Percentiles rank a stretch among this genome's conserved stretches.
These are phyloP conservation scores for Callithrix jacchus DNA, from an alignment of 2,113 vertebrate species.

Conservation along the genomic window DNA sequence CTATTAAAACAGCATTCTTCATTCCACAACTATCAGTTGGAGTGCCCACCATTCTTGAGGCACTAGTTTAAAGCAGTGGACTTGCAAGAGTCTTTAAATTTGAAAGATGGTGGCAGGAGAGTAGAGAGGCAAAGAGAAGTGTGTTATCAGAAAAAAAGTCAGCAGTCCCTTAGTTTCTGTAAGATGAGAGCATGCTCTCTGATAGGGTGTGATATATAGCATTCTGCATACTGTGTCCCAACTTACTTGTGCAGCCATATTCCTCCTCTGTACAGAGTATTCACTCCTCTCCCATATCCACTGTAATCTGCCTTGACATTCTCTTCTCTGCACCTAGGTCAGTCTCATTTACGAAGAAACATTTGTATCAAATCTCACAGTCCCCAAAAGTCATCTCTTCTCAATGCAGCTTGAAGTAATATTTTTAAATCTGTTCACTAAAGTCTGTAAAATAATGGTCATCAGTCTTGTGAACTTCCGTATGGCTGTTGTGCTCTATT, in stretches of 20 bases:
- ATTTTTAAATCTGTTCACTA: background rate
- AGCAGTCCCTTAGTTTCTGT: fast-evolving
- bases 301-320: background rate
- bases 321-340: background rate
- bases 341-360: background rate
- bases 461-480: background rate
- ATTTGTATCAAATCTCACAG: background rate
- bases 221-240: fast-evolving
- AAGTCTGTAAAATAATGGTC: background rate
- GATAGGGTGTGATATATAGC: fast-evolving
- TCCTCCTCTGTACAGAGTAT: fast-evolving
- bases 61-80: no score
- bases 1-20: background rate
- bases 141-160: background rate
- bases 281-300: no score
- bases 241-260: fast-evolving
- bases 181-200: fast-evolving
- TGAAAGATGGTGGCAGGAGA: background rate
- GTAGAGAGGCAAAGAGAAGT: background rate
- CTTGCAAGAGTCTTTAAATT: background rate
- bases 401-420: background rate
- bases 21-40: fast-evolving
- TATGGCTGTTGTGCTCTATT: background rate
- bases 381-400: background rate
- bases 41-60: background rate